phyloP scores from a whole-genome alignment of 2,797 vertebrate species.

The Eleutherodactylus coqui region DNA sequence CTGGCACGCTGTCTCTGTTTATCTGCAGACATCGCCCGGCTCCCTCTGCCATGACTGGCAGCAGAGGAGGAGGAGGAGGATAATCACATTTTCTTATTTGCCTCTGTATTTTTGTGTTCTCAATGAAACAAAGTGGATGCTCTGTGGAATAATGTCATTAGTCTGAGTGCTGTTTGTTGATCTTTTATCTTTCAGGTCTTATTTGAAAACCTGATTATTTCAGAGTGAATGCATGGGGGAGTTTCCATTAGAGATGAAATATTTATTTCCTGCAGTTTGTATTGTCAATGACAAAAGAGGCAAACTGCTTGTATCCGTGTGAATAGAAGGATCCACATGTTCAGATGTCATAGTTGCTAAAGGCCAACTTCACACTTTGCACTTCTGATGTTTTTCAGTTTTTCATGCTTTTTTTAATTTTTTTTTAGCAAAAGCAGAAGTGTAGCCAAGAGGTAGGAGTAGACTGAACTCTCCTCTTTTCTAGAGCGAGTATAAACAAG shows the following conservation, averaged over 20 bases:
- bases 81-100: slow-evolving; percentile 46
- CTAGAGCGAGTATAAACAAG: neutral
- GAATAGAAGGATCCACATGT: neutral
- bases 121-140: slow-evolving; percentile 22
- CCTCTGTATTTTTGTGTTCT: slow-evolving; percentile 36
- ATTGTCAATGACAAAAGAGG: neutral
- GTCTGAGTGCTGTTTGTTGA: slow-evolving; percentile 35
- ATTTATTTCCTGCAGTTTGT: neutral
- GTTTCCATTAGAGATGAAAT: neutral
- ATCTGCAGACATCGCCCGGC: slow-evolving; percentile 24
- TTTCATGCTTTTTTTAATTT: no score
- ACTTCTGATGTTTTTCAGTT: neutral
- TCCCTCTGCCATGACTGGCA: slow-evolving; percentile 11
- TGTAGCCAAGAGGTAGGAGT: neutral
- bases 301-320: neutral
- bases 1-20: neutral
- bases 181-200: slow-evolving; percentile 25
- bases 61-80: slow-evolving; percentile 2
- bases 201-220: neutral
- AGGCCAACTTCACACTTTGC: neutral
- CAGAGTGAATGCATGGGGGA: neutral
- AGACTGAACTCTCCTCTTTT: neutral
- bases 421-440: neutral
- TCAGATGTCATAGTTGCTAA: neutral
- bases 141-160: slow-evolving; percentile 42